These are phyloP conservation scores for Zophobas atratus DNA, from an alignment of 1,140 invertebrate species.

Conservation along the genomic window DNA sequence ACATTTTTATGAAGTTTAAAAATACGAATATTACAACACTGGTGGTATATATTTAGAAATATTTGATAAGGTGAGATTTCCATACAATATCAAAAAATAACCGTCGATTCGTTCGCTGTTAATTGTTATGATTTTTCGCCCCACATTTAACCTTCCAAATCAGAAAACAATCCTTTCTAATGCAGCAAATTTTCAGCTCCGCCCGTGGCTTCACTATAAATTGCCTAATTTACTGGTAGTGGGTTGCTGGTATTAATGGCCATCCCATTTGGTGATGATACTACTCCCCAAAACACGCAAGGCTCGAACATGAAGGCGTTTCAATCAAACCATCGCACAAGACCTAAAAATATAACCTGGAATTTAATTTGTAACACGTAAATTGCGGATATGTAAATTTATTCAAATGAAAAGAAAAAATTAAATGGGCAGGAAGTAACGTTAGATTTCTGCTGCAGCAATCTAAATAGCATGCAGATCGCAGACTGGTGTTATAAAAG, in stretches of 20 bases:
- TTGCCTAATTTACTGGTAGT: constrained; percentile 43
- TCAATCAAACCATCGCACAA: constrained; percentile 40
- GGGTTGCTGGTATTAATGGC: constrained; percentile 41
- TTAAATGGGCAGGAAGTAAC: constrained; percentile 34
- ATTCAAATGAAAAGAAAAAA: constrained; percentile 41
- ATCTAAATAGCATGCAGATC: constrained; percentile 40
- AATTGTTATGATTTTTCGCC: too few relatives aligned
- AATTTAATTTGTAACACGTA: constrained; percentile 41
- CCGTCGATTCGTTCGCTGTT: too few relatives aligned
- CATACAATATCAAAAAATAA: too few relatives aligned
- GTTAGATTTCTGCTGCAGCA: constrained; percentile 37
- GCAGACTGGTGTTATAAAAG: constrained; percentile 16
- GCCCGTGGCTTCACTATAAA: constrained; percentile 29
- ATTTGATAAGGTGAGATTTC: constrained; percentile 2
- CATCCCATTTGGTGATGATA: constrained; percentile 42
- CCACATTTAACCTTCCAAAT: too few relatives aligned
- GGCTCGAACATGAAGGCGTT: constrained; percentile 35
- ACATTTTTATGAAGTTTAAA: constrained; percentile 22
- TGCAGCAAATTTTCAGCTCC: constrained; percentile 3
- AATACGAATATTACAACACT: constrained; percentile 6
- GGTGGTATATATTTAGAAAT: constrained; percentile 16
- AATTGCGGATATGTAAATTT: constrained; percentile 43
- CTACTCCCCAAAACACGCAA: constrained; percentile 41
- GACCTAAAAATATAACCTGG: constrained; percentile 37
- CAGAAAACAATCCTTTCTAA: not conserved